These are phyloP conservation scores for Apotomis capreana DNA, from an alignment of 2,888 invertebrate genomes.

Conservation along the genomic window DNA sequence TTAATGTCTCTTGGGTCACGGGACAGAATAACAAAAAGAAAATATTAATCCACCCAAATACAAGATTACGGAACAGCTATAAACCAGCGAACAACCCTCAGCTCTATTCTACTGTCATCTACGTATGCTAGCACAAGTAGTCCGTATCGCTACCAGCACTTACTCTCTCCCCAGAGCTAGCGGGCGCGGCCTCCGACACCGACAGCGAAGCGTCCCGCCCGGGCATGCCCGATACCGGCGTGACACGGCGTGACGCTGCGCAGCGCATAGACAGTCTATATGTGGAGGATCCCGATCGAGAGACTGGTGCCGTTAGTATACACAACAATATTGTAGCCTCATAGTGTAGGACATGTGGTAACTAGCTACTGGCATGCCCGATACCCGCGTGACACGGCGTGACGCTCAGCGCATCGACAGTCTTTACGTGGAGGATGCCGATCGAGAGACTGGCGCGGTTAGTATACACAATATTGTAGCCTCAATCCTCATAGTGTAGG, in stretches of 20 bases:
- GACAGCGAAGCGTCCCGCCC: constrained; percentile 72
- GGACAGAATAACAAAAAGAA: no score
- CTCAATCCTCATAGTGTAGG: no score
- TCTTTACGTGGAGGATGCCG: constrained; percentile 75
- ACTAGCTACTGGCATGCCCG: constrained; percentile 54
- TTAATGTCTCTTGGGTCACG: no score
- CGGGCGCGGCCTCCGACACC: constrained; percentile 75
- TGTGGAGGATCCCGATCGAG: constrained; percentile 76
- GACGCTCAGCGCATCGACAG: constrained; percentile 62
- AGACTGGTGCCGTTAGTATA: constrained; percentile 63
- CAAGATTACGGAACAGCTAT: no score
- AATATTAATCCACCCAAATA: no score
- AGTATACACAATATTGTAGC: constrained; percentile 47
- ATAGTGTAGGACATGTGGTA: no score
- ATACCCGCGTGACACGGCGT: constrained; percentile 52
- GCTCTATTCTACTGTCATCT: no score
- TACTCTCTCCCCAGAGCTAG: constrained; percentile 62
- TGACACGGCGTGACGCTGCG: constrained; percentile 56
- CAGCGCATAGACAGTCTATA: constrained; percentile 66
- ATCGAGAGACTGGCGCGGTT: constrained; percentile 81
- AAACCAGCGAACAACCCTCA: no score
- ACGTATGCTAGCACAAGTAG: not conserved
- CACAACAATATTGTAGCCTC: no score
- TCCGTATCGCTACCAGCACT: constrained; percentile 42
- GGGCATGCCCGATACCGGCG: constrained; percentile 60